Percentiles rank a stretch among this genome's conserved stretches.
Conservation (phyloP, 2,113 vertebrate species). For the Catharus bicknelli region DNA sequence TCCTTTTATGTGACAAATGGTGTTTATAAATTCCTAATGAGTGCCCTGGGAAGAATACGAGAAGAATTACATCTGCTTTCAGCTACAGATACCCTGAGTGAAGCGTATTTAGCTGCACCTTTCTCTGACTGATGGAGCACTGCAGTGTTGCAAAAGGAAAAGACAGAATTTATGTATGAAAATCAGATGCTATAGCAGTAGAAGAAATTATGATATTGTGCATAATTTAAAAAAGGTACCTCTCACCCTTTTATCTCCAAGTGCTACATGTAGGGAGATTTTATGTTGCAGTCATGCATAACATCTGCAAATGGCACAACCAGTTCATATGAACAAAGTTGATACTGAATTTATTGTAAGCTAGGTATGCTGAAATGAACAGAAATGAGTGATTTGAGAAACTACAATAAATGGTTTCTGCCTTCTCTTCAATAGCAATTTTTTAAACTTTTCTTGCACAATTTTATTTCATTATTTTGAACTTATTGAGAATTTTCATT, state of each 20-base stretch:
- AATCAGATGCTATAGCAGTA: neutral
- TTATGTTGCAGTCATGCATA: neutral
- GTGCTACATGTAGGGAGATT: neutral
- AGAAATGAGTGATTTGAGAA: neutral
- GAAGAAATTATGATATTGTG: neutral
- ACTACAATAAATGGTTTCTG: neutral
- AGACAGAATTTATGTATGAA: neutral
- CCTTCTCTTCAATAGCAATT: neutral
- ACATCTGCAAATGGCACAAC: neutral
- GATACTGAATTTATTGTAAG: neutral
- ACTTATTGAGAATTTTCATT: neutral
- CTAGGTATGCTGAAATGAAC: neutral
- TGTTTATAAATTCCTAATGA: constrained; percentile 32
- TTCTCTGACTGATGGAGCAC: neutral
- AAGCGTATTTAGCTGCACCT: neutral
- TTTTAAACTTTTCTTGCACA: neutral
- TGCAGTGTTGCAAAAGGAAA: neutral
- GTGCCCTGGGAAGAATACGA: neutral
- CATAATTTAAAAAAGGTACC: neutral
- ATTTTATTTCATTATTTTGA: neutral
- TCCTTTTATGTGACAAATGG: neutral
- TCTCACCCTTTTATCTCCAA: neutral
- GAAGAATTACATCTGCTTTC: neutral
- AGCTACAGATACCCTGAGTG: neutral
- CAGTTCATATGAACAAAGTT: neutral